Evolutionary conservation across 2,113 vertebrate species (phyloP).

Genomic region (Rhynchomys soricoides): DNA sequence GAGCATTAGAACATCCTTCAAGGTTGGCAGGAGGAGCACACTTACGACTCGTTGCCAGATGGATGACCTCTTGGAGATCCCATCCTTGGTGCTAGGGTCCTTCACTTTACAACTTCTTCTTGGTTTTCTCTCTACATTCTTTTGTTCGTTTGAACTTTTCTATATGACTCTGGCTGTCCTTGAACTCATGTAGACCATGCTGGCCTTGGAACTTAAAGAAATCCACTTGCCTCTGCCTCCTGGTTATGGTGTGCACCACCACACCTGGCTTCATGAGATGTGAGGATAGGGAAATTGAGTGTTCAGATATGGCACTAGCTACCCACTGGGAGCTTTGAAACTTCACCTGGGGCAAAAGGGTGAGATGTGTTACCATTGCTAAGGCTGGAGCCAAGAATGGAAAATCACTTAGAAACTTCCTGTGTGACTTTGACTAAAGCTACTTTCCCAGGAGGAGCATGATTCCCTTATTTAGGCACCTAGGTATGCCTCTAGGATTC

Average conservation of each 20-base stretch:
- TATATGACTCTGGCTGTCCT: not conserved
- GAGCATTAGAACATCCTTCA: not conserved
- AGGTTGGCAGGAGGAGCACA: not conserved
- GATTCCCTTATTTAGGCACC: not conserved
- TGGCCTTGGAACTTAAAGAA: not conserved
- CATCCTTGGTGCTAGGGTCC: not conserved
- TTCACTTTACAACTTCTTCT: not conserved
- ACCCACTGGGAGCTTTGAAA: not conserved
- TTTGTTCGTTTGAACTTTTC: not conserved
- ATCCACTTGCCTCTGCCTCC: not conserved
- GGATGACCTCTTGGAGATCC: not conserved
- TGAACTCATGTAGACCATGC: not conserved
- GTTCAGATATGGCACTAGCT: not conserved
- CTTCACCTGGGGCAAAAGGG: not conserved
- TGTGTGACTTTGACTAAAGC: not conserved
- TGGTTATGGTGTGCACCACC: not conserved
- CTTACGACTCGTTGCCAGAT: not conserved
- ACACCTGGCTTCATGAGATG: not conserved
- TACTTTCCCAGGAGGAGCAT: not conserved
- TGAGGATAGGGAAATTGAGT: not conserved
- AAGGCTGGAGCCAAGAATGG: not conserved
- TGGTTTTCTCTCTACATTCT: not conserved
- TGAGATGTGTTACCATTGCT: not conserved
- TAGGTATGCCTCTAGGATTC: not conserved
- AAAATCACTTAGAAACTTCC: not conserved